Evolutionary conservation across 2,113 vertebrate species (phyloP), one percentile per base, ranked within the genome.

Genomic region (Ameiurus melas): DNA sequence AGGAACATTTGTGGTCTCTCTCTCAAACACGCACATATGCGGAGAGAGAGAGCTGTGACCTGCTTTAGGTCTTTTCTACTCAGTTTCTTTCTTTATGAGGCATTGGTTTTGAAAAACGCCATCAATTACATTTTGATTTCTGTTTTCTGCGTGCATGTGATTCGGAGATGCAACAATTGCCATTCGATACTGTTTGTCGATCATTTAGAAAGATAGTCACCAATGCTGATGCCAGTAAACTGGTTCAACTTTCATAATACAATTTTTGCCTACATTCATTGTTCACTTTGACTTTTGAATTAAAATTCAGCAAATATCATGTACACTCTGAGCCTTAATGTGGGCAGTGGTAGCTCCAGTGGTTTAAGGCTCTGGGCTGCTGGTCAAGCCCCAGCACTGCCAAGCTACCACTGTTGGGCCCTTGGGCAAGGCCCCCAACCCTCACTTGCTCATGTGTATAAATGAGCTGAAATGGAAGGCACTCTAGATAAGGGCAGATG

Each of bases 21-120:
- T 79, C 57, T 36, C 43, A 55, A 0, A 30, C 33, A 22, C 30
- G 14, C 81, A 75, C 14, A 25, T 0, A 53, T 7, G 20, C 6
- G 12, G 8, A 68, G 30, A 7, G 39, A 19, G 62, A 68, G 62
- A 27, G 83, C 3, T 36, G 83, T 90, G 89, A 86, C 87, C 87
- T 84, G 84, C 64, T 88, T 90, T 36, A 30, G 9, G 64, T 79
- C 27, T 17, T 64, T 68, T 73, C 53, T 82, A 71, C 68, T 83
- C 39, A n/a, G 5, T 81, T 55, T 81, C 64, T 64, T 87, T n/a
- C 62, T 83, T 73, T 85, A 73, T 20, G 58, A 87, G 55, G 16
- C 70, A 43, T 20, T 36, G 14, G 22, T 60, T 22, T 43, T 86
- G 71, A 17, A 27, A 27, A 78, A 27, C 20, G 0, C 9, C n/a